Conservation (phyloP, 2,888 invertebrate genomes). For the Gortyna flavago region DNA sequence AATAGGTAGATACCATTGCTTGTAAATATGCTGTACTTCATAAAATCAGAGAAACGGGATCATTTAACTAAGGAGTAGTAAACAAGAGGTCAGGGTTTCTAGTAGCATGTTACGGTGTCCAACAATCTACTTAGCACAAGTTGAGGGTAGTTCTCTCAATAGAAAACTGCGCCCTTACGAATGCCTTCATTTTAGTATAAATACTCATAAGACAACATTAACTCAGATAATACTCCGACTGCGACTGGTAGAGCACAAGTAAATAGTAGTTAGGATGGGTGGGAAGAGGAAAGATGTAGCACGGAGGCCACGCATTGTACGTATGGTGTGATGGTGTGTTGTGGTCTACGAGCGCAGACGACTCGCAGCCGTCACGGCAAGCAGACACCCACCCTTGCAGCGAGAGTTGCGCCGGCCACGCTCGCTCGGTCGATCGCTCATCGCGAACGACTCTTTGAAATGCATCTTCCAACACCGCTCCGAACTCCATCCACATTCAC, state of each 20-base stretch:
- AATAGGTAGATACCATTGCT: background rate
- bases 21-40: conserved; percentile 11
- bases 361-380: conserved; percentile 73
- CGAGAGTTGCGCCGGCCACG: conserved; percentile 89
- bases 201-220: conserved; percentile 19
- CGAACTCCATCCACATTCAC: conserved; percentile 88
- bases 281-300: conserved; percentile 33
- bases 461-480: conserved; percentile 89
- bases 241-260: conserved; percentile 1
- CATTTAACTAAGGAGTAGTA: background rate
- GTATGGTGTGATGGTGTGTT: conserved; percentile 70
- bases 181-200: conserved; percentile 8
- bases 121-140: background rate
- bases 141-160: background rate
- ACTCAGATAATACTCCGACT: conserved; percentile 3
- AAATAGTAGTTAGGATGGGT: conserved; percentile 30
- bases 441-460: conserved; percentile 90
- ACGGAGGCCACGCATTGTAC: conserved; percentile 51
- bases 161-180: conserved; percentile 5
- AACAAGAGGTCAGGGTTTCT: conserved; percentile 21
- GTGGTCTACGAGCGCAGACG: conserved; percentile 71
- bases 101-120: background rate
- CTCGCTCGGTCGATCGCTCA: conserved; percentile 90
- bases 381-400: conserved; percentile 88
- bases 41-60: background rate